A percentile compares a stretch with the other conserved stretches of the same genome.
phyloP scores from a whole-genome alignment of 2,113 vertebrate genomes.

The Himantopus leucocephalus region DNA sequence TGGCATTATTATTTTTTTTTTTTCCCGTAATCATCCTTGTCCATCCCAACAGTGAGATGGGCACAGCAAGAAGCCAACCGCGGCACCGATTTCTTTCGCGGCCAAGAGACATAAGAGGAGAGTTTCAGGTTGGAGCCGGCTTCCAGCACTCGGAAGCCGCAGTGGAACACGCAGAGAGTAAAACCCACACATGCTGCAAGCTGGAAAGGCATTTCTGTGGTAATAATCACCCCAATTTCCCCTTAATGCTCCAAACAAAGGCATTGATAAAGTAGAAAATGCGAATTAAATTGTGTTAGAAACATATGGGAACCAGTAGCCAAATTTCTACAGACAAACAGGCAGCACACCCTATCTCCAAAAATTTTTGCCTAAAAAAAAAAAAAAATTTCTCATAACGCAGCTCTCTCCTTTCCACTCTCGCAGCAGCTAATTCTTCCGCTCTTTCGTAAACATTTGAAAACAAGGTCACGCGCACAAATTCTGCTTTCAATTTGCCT shows the following conservation, averaged over 20 bases:
- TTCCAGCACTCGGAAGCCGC: neutral
- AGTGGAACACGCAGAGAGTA: neutral
- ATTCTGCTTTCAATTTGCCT: constrained; percentile 67
- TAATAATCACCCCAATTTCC: neutral
- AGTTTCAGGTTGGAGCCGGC: neutral
- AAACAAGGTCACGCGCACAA: constrained; percentile 60
- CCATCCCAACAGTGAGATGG: neutral
- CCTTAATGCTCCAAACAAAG: neutral
- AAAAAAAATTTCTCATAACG: neutral
- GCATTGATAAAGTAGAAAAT: neutral
- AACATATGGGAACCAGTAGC: neutral
- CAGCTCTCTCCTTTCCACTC: neutral
- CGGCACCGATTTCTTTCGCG: neutral
- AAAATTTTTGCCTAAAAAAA: neutral
- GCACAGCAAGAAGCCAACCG: neutral
- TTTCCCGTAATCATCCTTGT: neutral
- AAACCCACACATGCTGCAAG: neutral
- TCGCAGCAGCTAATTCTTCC: constrained; percentile 27
- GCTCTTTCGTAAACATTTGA: constrained; percentile 46
- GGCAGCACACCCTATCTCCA: fast-evolving
- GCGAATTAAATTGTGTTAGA: neutral
- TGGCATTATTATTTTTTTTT: neutral
- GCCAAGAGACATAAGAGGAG: neutral
- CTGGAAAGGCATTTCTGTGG: neutral
- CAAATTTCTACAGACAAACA: neutral